Base-by-base conservation (phyloP, 1,140 invertebrate species). In the Anagrus nilaparvatae region DNA sequence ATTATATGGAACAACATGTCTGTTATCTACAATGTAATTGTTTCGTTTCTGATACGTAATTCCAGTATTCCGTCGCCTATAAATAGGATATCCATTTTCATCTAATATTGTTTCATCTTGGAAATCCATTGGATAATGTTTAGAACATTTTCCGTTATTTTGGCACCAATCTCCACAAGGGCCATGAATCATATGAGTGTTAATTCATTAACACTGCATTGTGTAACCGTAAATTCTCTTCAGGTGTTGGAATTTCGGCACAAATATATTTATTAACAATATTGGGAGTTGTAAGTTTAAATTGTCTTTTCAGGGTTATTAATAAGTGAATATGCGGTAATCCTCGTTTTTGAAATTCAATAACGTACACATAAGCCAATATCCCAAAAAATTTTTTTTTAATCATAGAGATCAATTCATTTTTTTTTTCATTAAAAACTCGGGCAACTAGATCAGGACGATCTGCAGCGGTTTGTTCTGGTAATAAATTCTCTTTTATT, bases 161-260 rank as follows among this genome's bases (percentile, higher is more conserved):
- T 61, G 58, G 37, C 65, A 67, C 5, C 58, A 53, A 28, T 53
- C 36, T n/a, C 44, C 48, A 33, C 52, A 52, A 6, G 44, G 48
- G 12, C 53, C 53, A 49, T 60, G 50, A 40, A 72, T 67, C n/a
- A 69, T 67, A 35, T 58, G n/a, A n/a, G n/a, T n/a, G n/a, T n/a
- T n/a, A 57, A 31, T 33, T 54, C 18, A 43, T 61, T 46, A 44
- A 58, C 49, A 10, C 55, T 52, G 54, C 51, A 54, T 12, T 67
- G 38, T 28, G 33, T n/a, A 27, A 57, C 56, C 53, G 73, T 59
- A 33, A 27, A 49, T 42, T 31, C 19, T 24, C n/a, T n/a, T n/a
- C n/a, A n/a, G 34, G 46, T 60, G 73, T 60, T 5, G 72, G 67
- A 42, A 77, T 61, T 55, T 75, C 70, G 19, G 68, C 71, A 44